Conservation (phyloP, 92 coral and sea anemone genomes). For the Phenganax stokvisi region DNA sequence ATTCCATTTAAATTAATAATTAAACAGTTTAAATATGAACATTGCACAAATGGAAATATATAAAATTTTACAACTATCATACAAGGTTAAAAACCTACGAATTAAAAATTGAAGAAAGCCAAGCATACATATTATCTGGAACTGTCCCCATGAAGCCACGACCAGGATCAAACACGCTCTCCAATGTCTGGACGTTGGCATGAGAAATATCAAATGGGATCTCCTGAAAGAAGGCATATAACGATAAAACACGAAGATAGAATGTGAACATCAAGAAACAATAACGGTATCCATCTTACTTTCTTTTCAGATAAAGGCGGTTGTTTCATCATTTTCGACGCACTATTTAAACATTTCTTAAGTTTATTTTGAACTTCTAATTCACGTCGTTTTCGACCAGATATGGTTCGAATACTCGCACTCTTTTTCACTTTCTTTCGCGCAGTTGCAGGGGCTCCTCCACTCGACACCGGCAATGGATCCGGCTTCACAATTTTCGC, state of each 20-base stretch:
- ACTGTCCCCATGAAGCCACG: constrained; percentile 68
- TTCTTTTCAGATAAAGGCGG: constrained; percentile 29
- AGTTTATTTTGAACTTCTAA: constrained; percentile 62
- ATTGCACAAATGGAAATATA: background rate
- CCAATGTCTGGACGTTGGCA: constrained; percentile 57
- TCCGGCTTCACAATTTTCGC: constrained; percentile 50
- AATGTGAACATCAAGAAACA: background rate
- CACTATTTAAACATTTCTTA: constrained; percentile 62
- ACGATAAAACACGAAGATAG: background rate
- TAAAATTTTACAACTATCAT: background rate
- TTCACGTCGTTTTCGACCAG: constrained; percentile 68
- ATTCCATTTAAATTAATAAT: background rate
- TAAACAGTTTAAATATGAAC: background rate
- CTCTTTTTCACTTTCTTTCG: constrained; percentile 61
- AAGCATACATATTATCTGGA: constrained; percentile 61
- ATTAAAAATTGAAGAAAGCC: constrained; percentile 50
- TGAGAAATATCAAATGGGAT: constrained; percentile 69
- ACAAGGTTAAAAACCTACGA: constrained; percentile 3
- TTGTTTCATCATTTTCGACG: constrained; percentile 48
- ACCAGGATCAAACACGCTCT: constrained; percentile 79
- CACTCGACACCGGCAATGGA: constrained; percentile 46
- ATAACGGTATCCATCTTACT: constrained; percentile 37
- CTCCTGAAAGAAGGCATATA: constrained; percentile 48
- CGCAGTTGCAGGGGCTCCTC: constrained; percentile 37
- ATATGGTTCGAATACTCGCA: constrained; percentile 65